These are phyloP conservation scores for Camelus bactrianus DNA, from an alignment of 2,113 vertebrate genomes.

Conservation along the genomic window DNA sequence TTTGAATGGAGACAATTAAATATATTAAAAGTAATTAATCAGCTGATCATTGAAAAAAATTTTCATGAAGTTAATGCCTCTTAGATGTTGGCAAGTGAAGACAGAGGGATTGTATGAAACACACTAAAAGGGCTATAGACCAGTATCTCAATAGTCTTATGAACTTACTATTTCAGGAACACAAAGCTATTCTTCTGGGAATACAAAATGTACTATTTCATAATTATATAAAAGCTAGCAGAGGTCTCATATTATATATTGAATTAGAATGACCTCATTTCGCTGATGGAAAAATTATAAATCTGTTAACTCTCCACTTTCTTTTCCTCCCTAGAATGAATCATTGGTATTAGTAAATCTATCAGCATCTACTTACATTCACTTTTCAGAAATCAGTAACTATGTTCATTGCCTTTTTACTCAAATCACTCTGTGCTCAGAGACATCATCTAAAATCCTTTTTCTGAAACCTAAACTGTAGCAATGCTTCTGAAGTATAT, in stretches of 20 bases:
- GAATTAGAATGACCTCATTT: neutral
- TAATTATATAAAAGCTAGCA: neutral
- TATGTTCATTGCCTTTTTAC: neutral
- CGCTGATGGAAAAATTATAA: neutral
- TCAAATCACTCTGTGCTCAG: neutral
- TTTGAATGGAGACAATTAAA: neutral
- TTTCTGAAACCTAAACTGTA: neutral
- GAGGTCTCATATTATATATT: neutral
- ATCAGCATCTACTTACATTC: neutral
- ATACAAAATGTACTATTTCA: neutral
- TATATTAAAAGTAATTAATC: neutral
- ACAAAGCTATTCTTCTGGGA: neutral
- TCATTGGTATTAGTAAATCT: neutral
- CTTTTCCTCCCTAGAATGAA: neutral
- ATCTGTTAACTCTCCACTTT: neutral
- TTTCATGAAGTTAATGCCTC: neutral
- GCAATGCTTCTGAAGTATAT: neutral
- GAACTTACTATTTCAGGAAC: neutral
- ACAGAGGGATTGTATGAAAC: neutral
- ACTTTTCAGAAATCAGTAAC: neutral
- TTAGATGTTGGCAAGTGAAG: neutral
- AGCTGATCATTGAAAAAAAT: neutral
- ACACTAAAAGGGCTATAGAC: neutral
- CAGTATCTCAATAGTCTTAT: neutral
- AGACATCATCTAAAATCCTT: neutral